Evolutionary conservation across 1,140 invertebrate species (phyloP).

Genomic region (Papilio polyxenes): DNA sequence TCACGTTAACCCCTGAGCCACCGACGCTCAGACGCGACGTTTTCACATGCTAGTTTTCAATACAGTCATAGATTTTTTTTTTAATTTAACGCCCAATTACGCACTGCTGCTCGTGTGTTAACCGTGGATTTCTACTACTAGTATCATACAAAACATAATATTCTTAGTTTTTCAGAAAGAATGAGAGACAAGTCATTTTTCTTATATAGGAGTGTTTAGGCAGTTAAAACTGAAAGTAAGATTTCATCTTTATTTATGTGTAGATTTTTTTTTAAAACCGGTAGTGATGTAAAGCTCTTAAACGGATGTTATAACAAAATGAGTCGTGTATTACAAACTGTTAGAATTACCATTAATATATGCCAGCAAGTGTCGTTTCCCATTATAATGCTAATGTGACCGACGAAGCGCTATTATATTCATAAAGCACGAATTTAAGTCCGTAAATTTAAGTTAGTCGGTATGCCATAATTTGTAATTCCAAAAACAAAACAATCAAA

Average conservation of each 20-base stretch:
- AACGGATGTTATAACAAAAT: slow-evolving; percentile 11
- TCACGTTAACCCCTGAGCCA: too few species aligned
- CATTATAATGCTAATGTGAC: slow-evolving; percentile 22
- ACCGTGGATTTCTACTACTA: not conserved
- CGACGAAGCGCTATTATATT: slow-evolving; percentile 4
- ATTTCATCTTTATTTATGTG: not conserved
- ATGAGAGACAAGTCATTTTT: not conserved
- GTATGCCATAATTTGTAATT: not conserved
- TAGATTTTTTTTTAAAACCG: not conserved
- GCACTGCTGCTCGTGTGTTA: not conserved
- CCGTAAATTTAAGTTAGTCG: not conserved
- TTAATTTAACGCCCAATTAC: too few species aligned
- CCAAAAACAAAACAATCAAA: not conserved
- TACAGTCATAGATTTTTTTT: too few species aligned
- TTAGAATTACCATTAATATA: slow-evolving; percentile 21
- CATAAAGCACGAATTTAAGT: slow-evolving; percentile 19
- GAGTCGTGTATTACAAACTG: not conserved
- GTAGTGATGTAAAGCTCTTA: not conserved
- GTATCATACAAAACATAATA: not conserved
- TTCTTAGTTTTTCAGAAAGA: not conserved
- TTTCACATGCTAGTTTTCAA: too few species aligned
- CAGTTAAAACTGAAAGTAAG: not conserved
- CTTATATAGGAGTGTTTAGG: not conserved
- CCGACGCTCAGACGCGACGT: too few species aligned
- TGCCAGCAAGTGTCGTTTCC: slow-evolving; percentile 12